Percentiles rank a stretch among this genome's conserved stretches.
Evolutionary conservation across 35 echinoderm and acorn worm species (phyloP).

Genomic region (Holothuria glaberrima): DNA sequence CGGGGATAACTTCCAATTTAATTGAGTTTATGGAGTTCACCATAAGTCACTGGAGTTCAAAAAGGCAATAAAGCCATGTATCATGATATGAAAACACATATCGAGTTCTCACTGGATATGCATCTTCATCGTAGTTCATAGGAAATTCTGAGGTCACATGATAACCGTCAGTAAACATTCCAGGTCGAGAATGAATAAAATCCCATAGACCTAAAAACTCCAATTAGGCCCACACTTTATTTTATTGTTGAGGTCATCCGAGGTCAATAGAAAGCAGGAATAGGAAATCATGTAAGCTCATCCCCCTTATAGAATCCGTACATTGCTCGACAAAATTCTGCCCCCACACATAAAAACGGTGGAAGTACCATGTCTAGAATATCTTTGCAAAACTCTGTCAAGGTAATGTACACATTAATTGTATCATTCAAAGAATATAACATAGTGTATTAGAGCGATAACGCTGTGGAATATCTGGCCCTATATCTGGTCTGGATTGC

Average conservation of each 20-base stretch:
- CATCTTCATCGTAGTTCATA: neutral
- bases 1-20: neutral
- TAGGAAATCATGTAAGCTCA: neutral
- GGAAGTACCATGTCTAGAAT: neutral
- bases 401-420: constrained; percentile 8
- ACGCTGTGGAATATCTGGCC: neutral
- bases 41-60: neutral
- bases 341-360: constrained; percentile 1
- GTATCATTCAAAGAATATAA: neutral
- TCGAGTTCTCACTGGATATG: neutral
- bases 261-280: neutral
- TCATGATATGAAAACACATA: constrained; percentile 3
- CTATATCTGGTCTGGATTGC: constrained; percentile 2
- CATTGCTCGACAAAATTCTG: neutral
- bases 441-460: neutral
- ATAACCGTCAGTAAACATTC: constrained; percentile 7
- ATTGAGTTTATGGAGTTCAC: neutral
- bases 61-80: neutral
- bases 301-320: neutral
- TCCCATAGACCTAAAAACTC: neutral
- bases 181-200: constrained; percentile 3
- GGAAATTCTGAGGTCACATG: neutral
- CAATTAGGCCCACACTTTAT: neutral
- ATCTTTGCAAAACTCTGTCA: constrained; percentile 7
- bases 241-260: constrained; percentile 2